Evolutionary conservation across 2,113 vertebrate species (phyloP), one percentile per base, ranked within the genome.

Genomic region (Marmota flaviventris): DNA sequence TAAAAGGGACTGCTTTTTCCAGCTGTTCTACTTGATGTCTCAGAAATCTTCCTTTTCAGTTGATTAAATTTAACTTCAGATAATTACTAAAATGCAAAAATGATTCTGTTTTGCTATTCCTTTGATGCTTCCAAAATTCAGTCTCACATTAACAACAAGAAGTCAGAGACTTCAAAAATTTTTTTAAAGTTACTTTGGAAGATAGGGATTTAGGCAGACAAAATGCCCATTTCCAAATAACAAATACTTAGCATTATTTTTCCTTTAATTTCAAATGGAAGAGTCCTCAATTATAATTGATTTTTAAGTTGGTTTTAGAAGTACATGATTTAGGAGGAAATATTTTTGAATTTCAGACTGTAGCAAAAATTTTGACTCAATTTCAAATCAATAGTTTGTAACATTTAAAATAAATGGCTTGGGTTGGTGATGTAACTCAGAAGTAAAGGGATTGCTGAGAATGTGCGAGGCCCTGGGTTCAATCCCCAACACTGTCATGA

Each of bases 61-160:
- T 97, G 98, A 98, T 98, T 98, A 98, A 97, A 97, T 97, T 96
- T 97, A 97, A 97, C 98, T 98, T 95, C 94, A 98, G 96, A 98
- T 98, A 97, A 87, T 92, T 91, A 92, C 69, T 96, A 94, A 88
- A 94, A 94, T 85, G 42, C 75, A 81, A 93, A 51, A 93, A 94
- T 97, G 97, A 97, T 97, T 97, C 83, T 97, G 94, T 93, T 97
- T 78, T 76, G 87, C 95, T 82, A 45, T 96, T 97, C 94, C 81
- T 93, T 97, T 94, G 81, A 37, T 0, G 0, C 45, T 51, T 93
- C 56, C 24, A 70, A 79, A 97, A 67, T 94, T 96, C n/a, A n/a
- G 12, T 77, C 39, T 93, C 67, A 76, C 16, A 56, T 84, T 79
- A 81, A 48, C 56, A 87, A 67, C 70, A 70, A 56, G 3, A 6